Evolutionary conservation across 2,797 vertebrate genomes (phyloP).

Genomic region (Chelon auratus): DNA sequence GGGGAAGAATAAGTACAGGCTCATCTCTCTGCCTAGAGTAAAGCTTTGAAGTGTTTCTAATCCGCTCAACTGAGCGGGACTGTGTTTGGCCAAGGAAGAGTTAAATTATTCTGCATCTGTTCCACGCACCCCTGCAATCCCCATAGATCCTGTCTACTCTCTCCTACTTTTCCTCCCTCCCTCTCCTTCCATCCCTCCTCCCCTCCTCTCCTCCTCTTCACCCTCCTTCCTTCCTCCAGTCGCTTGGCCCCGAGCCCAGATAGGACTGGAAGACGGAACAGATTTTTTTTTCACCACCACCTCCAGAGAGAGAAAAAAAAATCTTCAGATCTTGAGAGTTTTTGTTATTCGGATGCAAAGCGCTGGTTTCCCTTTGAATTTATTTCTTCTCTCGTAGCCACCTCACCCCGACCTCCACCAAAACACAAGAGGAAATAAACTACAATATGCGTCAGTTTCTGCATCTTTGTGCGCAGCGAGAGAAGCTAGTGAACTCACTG

Average conservation of each 20-base stretch:
- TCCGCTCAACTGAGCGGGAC: conserved; percentile 17
- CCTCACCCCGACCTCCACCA: conserved; percentile 4
- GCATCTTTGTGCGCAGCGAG: background rate
- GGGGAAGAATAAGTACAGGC: background rate
- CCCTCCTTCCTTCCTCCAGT: conserved; percentile 57
- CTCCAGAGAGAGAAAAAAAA: background rate
- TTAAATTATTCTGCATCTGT: conserved; percentile 74
- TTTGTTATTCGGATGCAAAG: conserved; percentile 36
- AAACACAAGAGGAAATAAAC: conserved; percentile 11
- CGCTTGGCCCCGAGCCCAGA: conserved; percentile 70
- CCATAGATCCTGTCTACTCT: conserved; percentile 60
- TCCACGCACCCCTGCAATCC: conserved; percentile 68
- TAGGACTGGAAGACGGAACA: conserved; percentile 54
- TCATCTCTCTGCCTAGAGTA: conserved; percentile 1
- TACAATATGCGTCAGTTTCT: background rate
- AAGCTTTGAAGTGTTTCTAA: conserved; percentile 27
- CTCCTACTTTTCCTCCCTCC: conserved; percentile 37
- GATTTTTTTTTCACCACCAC: conserved; percentile 39
- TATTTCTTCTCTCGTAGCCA: conserved; percentile 2
- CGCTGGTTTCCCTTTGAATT: conserved; percentile 40
- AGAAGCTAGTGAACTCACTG: conserved; percentile 16
- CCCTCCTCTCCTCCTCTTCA: conserved; percentile 1
- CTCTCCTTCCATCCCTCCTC: conserved; percentile 28
- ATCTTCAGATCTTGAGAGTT: conserved; percentile 25
- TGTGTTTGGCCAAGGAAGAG: conserved; percentile 48